Evolutionary conservation across 2,888 invertebrate genomes (phyloP), one percentile per base, ranked within the genome.

Genomic region (Pandemis corylana): DNA sequence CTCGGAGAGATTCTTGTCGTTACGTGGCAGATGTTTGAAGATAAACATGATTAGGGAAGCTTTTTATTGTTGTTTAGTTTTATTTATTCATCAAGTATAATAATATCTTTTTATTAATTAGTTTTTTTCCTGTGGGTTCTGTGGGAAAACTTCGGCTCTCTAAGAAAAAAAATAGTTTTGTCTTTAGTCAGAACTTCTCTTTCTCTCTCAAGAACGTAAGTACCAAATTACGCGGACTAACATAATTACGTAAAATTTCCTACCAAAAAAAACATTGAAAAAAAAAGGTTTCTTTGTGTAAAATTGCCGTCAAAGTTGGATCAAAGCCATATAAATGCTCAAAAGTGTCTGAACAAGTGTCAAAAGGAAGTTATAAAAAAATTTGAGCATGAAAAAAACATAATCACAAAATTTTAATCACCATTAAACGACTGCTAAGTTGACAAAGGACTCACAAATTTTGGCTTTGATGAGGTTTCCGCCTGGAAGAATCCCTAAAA

Each of bases 401-500:
- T 73, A 65, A 74, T 73, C 64, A 64, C 56, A 15, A 65, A 59
- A 65, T 65, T 68, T 73, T 46, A 61, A 61, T 69, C 65, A 65
- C 61, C 51, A 51, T 68, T 65, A 69, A 74, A 69, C n/a, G 69
- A 44, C 69, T 46, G 62, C 63, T 36, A 28, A 69, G 56, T 65
- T 59, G 61, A 69, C 69, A 69, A 69, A 74, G 69, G 20, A 61
- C 44, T 51, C 28, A 53, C 69, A 66, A 74, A 74, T 70, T 74
- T 65, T 51, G n/a, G 44, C 69, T 66, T 70, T 66, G 66, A 74
- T 66, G 66, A 66, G 61, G 61, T 51, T 69, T 74, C 65, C 73
- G 69, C 69, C 65, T 20, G 59, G 59, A 20, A 12, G 56, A 68
- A 36, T 69, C 49, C 65, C 51, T 74, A 74, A 74, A 74, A 74